Base-by-base conservation (phyloP, 2,113 vertebrate species). In the Myiozetetes cayanensis region DNA sequence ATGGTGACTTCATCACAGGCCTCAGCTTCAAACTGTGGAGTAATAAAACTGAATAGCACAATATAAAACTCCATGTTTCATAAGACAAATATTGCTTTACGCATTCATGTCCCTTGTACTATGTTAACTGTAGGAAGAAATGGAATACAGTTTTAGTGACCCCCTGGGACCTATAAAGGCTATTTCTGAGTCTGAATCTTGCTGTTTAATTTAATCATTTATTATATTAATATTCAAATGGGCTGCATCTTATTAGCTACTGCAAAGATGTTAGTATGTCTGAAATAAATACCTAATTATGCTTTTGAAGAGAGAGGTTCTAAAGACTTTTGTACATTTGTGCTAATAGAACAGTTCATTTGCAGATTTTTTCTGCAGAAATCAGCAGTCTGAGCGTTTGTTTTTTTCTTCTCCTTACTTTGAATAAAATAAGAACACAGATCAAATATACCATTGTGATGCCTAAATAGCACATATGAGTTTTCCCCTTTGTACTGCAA, bases 161-260 rank as follows among this genome's bases (percentile, higher is more conserved):
- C 98, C 98, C 98, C 98, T 98, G 98, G 98, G 98, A 98, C 97
- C 98, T 96, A 98, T 98, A 98, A 98, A 98, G 98, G 98, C 98
- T 98, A 98, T 98, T 98, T 98, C 98, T 98, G 98, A 98, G 98
- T 98, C 98, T 98, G 98, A 98, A 98, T 98, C 98, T 98, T 98
- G 98, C 98, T 98, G 98, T 98, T 98, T 98, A 98, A 98, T 98
- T 98, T 98, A 98, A 98, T 98, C 98, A 98, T 98, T 98, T 98
- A 98, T 98, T 98, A 98, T 98, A 98, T 98, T 98, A 98, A 98
- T 98, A 98, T 98, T 98, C 98, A 98, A 98, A 98, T 98, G 96
- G 98, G 97, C 97, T 98, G 98, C 97, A 98, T 98, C 98, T 98
- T 98, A 98, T 98, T 98, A 98, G 98, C 98, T 98, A 97, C 98